Percentiles rank a stretch among this genome's conserved stretches.
Evolutionary conservation across 2,113 vertebrate genomes (phyloP).

Genomic region (Murina feae): DNA sequence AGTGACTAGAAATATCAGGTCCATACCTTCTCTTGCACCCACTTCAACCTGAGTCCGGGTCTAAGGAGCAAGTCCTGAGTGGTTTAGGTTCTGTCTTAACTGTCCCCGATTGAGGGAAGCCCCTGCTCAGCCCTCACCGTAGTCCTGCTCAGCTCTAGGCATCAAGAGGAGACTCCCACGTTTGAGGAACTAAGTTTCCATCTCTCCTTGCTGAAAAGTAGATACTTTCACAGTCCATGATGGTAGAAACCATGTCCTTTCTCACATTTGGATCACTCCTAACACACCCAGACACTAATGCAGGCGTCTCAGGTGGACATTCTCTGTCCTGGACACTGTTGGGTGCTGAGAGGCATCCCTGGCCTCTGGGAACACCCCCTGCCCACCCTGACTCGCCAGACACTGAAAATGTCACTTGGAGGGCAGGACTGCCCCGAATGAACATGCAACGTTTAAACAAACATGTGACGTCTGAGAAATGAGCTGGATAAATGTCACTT

Average conservation of each 20-base stretch:
- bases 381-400: neutral
- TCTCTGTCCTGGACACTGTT: neutral
- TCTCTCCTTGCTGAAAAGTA: neutral
- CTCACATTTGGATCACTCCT: neutral
- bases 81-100: neutral
- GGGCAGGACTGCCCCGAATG: fast-evolving
- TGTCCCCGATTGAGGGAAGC: neutral
- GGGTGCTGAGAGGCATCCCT: neutral
- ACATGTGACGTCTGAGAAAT: neutral
- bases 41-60: neutral
- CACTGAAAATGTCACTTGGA: neutral
- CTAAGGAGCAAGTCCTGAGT: neutral
- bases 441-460: neutral
- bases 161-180: fast-evolving
- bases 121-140: neutral
- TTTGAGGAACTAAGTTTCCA: neutral
- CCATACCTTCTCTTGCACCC: neutral
- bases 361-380: neutral
- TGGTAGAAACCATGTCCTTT: neutral
- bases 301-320: neutral
- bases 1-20: neutral
- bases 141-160: neutral
- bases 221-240: neutral
- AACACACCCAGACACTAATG: fast-evolving
- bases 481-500: neutral